phyloP scores from a whole-genome alignment of 1,140 invertebrate species.

The Drosophila parvula region DNA sequence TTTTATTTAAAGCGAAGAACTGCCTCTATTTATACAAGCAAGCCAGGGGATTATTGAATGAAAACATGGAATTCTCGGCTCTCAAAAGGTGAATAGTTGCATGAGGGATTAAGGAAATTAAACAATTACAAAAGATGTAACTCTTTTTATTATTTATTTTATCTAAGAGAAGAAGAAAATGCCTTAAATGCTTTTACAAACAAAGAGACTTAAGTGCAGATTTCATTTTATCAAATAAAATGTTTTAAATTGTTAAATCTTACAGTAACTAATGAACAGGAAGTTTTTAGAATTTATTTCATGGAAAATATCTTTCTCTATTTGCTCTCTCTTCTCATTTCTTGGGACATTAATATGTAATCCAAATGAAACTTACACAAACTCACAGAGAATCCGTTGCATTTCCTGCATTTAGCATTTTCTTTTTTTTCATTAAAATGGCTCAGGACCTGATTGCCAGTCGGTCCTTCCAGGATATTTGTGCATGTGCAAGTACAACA shows the following conservation, averaged over 20 bases:
- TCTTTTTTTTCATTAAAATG: conserved; percentile 53
- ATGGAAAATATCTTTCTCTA: not conserved
- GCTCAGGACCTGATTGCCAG: conserved; percentile 31
- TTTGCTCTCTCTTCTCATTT: not conserved
- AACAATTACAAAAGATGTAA: not conserved
- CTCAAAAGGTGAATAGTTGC: not conserved
- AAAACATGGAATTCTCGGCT: not conserved
- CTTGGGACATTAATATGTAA: conserved; percentile 3
- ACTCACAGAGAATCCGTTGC: conserved; percentile 1
- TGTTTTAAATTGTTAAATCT: no score
- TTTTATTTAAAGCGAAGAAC: conserved; percentile 3
- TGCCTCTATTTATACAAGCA: not conserved
- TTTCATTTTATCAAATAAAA: no score
- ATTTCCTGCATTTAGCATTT: conserved; percentile 27
- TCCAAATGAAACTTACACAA: not conserved
- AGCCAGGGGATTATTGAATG: not conserved
- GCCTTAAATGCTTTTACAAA: no score
- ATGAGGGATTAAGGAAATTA: not conserved
- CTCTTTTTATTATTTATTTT: no score
- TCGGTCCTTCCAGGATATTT: conserved; percentile 37
- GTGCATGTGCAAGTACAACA: conserved; percentile 40
- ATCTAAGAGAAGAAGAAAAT: no score
- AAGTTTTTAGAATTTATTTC: not conserved
- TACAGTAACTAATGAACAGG: no score
- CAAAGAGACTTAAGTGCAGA: no score